phyloP scores from a whole-genome alignment of 2,797 vertebrate species.

The Anisognathus igniventris region DNA sequence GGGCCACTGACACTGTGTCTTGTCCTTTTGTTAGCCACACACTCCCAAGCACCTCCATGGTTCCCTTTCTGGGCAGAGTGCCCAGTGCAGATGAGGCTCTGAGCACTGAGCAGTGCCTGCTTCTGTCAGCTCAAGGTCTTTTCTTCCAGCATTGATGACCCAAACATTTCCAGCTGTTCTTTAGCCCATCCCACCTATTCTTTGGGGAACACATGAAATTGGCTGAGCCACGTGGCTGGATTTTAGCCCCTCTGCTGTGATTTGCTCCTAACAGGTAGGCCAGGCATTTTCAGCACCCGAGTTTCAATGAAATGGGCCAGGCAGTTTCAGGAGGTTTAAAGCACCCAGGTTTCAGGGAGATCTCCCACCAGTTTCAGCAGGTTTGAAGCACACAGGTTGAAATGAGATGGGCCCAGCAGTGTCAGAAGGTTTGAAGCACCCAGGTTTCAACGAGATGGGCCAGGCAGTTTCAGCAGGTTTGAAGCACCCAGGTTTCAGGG shows the following conservation, averaged over 20 bases:
- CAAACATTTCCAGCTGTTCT: no score
- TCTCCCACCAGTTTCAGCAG: no score
- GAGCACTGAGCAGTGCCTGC: not conserved
- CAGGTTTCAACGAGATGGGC: no score
- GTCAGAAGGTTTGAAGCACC: no score
- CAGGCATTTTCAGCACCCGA: not conserved
- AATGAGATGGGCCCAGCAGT: no score
- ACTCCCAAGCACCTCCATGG: fast-evolving
- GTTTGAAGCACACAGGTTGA: no score
- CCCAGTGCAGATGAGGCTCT: not conserved
- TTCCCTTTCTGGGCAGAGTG: not conserved
- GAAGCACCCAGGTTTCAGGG: not conserved
- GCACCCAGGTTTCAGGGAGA: no score
- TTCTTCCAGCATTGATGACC: not conserved
- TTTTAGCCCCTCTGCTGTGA: not conserved
- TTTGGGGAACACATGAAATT: no score
- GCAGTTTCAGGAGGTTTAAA: not conserved
- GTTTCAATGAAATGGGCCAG: no score
- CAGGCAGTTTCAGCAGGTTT: not conserved
- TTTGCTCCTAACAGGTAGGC: not conserved
- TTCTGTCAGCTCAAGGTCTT: not conserved
- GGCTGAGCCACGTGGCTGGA: not conserved
- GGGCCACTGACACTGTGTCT: not conserved
- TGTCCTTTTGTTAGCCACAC: not conserved
- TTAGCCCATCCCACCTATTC: not conserved